These are phyloP conservation scores for Lonchura striata DNA, from an alignment of 2,113 vertebrate species.

Conservation along the genomic window DNA sequence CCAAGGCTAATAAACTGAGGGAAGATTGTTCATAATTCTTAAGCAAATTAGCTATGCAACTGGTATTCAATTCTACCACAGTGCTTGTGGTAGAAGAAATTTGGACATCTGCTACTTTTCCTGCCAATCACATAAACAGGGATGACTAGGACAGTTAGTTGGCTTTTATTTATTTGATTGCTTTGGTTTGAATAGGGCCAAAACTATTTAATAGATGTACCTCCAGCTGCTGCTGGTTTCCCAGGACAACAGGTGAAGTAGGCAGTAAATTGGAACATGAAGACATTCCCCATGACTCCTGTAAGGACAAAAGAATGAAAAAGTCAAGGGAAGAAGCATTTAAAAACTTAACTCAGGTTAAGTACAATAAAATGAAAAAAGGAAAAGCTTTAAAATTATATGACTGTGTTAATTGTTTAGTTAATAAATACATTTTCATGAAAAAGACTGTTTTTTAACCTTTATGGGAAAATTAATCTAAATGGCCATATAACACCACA, in stretches of 20 bases:
- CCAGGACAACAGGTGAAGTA: neutral
- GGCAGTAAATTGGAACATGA: neutral
- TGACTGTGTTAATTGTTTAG: neutral
- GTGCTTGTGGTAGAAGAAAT: neutral
- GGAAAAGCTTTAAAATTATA: neutral
- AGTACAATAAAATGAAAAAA: neutral
- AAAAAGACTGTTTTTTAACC: fast-evolving
- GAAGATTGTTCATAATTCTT: neutral
- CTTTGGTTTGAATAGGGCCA: neutral
- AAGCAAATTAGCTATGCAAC: neutral
- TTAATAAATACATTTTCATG: neutral
- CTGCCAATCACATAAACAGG: neutral
- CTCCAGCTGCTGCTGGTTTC: neutral
- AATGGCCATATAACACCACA: neutral
- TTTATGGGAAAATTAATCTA: neutral
- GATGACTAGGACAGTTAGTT: neutral
- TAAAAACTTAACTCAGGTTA: neutral
- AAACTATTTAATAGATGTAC: neutral
- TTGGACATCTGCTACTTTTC: neutral
- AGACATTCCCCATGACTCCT: neutral
- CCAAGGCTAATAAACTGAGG: neutral
- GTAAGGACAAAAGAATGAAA: neutral
- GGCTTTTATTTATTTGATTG: neutral
- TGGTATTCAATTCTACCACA: neutral
- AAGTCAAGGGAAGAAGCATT: neutral